These are phyloP conservation scores for Meteorus cinctellus DNA, from an alignment of 2,888 invertebrate genomes.

Conservation along the genomic window DNA sequence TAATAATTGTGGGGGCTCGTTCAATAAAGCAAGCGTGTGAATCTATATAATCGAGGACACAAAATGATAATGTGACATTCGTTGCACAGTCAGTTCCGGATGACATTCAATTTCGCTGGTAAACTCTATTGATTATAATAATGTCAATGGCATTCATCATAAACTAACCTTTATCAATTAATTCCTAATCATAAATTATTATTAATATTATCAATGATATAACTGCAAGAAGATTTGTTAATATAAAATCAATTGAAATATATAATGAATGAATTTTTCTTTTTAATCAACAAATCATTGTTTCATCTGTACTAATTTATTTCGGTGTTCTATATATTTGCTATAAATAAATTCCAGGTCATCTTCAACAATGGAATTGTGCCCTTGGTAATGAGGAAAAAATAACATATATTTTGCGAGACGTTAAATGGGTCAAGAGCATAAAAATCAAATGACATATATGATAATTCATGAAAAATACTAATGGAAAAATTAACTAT, in stretches of 20 bases:
- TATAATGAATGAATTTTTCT: not conserved
- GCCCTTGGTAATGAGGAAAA: not conserved
- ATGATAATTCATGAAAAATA: not conserved
- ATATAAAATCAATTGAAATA: not conserved
- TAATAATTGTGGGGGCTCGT: not conserved
- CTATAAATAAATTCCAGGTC: not conserved
- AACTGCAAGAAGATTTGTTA: not conserved
- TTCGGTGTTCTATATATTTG: not conserved
- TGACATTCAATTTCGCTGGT: not conserved
- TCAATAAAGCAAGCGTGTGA: conserved; percentile 16
- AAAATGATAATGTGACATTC: not conserved
- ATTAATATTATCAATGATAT: not conserved
- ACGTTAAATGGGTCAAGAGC: not conserved
- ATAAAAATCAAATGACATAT: not conserved
- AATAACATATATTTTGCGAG: not conserved
- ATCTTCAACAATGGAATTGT: not conserved
- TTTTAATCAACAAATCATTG: not conserved
- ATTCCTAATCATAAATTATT: not conserved
- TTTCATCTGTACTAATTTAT: not conserved
- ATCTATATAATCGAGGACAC: not conserved
- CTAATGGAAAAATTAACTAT: not conserved
- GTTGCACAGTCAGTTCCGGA: not conserved
- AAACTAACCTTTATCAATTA: not conserved
- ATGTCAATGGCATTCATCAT: too few relatives aligned
- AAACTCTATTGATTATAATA: too few relatives aligned